A percentile compares a stretch with the other conserved stretches of the same genome.
These are phyloP conservation scores for Lithosia quadra DNA, from an alignment of 2,888 invertebrate genomes.

Conservation along the genomic window DNA sequence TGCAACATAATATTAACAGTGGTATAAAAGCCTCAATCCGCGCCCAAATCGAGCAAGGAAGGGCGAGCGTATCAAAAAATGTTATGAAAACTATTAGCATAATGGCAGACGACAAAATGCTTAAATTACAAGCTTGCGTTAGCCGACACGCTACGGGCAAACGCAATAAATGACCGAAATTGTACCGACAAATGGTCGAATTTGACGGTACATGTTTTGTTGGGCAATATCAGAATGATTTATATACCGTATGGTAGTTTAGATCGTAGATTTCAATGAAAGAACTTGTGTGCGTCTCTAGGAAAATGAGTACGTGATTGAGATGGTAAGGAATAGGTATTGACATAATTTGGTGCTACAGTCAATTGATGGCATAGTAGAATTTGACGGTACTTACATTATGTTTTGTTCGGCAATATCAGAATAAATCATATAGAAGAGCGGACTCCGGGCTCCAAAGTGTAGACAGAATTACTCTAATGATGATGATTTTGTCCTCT, in stretches of 20 bases:
- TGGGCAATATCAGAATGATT: conserved; percentile 19
- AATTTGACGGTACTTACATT: no score
- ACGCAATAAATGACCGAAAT: conserved; percentile 38
- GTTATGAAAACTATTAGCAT: conserved; percentile 81
- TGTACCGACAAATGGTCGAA: conserved; percentile 25
- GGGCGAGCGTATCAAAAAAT: conserved; percentile 78
- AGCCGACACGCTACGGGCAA: conserved; percentile 58
- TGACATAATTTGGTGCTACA: not conserved
- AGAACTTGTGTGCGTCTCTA: not conserved
- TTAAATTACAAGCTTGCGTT: conserved; percentile 66
- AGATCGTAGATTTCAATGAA: not conserved
- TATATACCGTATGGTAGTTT: conserved; percentile 12
- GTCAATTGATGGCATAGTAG: no score
- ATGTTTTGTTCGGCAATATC: no score
- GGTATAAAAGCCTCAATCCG: conserved; percentile 35
- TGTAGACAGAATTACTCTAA: no score
- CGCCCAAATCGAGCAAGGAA: conserved; percentile 31
- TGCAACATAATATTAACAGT: conserved; percentile 34
- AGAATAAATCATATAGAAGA: no score
- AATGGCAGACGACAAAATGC: conserved; percentile 81
- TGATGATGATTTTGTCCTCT: no score
- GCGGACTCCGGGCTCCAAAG: no score
- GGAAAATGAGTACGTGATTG: not conserved
- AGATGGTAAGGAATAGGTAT: not conserved
- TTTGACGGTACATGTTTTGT: conserved; percentile 21